These are phyloP conservation scores for Malurus alboscapulatus DNA, from an alignment of 2,113 vertebrate species.

Conservation along the genomic window DNA sequence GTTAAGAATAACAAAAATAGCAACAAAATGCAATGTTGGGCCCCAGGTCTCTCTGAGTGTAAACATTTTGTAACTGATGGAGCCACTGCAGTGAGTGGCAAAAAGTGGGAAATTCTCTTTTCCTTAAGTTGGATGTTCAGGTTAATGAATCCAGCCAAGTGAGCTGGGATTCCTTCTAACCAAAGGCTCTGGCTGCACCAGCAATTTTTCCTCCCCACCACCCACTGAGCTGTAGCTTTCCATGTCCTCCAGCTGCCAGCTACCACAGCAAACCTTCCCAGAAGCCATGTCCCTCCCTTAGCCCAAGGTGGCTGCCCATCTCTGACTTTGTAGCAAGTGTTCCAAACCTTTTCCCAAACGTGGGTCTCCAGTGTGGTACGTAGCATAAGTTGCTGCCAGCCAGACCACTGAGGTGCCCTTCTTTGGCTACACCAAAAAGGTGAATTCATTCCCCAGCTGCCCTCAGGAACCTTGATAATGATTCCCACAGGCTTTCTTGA, in stretches of 20 bases:
- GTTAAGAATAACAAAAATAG: background rate
- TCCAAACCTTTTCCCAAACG: background rate
- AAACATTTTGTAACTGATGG: background rate
- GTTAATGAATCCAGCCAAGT: background rate
- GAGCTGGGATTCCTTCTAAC: background rate
- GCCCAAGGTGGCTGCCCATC: background rate
- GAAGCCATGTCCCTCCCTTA: background rate
- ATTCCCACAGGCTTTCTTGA: background rate
- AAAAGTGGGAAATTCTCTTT: background rate
- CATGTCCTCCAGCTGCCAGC: background rate
- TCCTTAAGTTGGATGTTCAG: background rate
- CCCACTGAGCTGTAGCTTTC: background rate
- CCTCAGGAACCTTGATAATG: background rate
- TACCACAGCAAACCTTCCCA: background rate
- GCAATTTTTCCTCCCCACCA: background rate
- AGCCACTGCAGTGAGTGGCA: background rate
- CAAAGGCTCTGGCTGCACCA: background rate
- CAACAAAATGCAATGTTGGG: background rate
- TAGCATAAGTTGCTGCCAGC: background rate
- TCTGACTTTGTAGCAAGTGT: background rate
- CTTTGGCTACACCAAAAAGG: background rate
- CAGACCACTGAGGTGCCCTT: background rate
- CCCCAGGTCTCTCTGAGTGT: background rate
- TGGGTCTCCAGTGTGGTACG: rapidly evolving
- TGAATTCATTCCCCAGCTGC: background rate